A percentile compares a stretch with the other conserved stretches of the same genome.
These are phyloP conservation scores for Myotis brandtii DNA, from an alignment of 2,113 vertebrate species.

Conservation along the genomic window DNA sequence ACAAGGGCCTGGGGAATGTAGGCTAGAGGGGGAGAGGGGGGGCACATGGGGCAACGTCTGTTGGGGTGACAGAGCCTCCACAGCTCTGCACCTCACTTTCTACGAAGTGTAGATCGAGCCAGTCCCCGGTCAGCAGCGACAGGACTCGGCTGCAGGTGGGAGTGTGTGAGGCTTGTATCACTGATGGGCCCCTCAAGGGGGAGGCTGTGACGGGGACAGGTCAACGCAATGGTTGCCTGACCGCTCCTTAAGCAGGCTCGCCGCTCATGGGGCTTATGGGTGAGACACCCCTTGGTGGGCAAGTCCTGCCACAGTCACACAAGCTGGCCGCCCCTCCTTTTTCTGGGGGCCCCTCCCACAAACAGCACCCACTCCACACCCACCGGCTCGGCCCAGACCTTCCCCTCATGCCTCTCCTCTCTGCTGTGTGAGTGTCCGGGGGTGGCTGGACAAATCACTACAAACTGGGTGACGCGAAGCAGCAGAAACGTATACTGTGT, in stretches of 20 bases:
- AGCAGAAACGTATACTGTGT: fast-evolving
- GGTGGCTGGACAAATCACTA: fast-evolving
- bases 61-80: neutral
- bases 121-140: neutral
- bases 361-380: neutral
- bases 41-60: neutral
- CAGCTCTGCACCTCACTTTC: neutral
- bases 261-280: fast-evolving
- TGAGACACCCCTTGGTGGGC: neutral
- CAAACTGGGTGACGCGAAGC: neutral
- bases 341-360: neutral
- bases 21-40: neutral
- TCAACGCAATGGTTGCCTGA: neutral
- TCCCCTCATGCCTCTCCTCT: fast-evolving
- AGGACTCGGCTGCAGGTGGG: fast-evolving
- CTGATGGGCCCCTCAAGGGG: neutral
- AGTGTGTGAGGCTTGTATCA: fast-evolving
- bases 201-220: neutral
- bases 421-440: neutral
- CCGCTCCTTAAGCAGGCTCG: fast-evolving
- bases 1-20: fast-evolving
- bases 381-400: neutral
- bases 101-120: neutral
- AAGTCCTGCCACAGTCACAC: fast-evolving
- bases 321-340: neutral